Percentiles rank a stretch among this genome's conserved stretches.
phyloP scores from a whole-genome alignment of 2,113 vertebrate species.

The Orientallactaga bullata region DNA sequence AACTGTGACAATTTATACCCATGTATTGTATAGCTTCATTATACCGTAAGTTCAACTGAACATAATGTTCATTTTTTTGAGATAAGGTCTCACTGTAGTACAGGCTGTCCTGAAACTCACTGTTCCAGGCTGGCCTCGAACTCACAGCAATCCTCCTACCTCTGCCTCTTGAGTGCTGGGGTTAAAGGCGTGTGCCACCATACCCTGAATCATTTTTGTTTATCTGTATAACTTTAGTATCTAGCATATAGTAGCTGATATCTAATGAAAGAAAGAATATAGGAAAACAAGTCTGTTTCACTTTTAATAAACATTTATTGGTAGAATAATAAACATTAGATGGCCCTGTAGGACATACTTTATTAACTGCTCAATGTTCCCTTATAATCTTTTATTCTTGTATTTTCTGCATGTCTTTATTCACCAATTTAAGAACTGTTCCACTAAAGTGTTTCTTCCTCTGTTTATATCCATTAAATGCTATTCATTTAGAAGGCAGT shows the following conservation, averaged over 20 bases:
- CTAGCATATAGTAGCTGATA: slow-evolving; percentile 10
- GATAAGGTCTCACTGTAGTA: no score
- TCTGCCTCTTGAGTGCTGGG: no score
- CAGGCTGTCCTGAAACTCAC: no score
- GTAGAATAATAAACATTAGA: slow-evolving; percentile 57
- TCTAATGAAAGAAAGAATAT: slow-evolving; percentile 41
- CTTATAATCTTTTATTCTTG: slow-evolving; percentile 15
- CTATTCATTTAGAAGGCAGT: slow-evolving; percentile 38
- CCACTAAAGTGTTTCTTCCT: slow-evolving; percentile 37
- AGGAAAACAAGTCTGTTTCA: slow-evolving; percentile 19
- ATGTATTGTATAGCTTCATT: background rate
- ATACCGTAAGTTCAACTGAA: background rate
- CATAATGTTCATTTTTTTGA: background rate
- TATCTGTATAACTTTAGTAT: background rate
- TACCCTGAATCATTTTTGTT: slow-evolving; percentile 44
- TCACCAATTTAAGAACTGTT: slow-evolving; percentile 52
- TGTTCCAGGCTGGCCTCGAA: no score
- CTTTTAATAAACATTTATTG: slow-evolving; percentile 53
- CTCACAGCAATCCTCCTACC: no score
- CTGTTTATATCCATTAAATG: slow-evolving; percentile 57
- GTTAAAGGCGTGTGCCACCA: no score
- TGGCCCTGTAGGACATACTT: background rate
- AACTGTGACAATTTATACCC: slow-evolving; percentile 26
- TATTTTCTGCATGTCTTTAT: slow-evolving; percentile 48
- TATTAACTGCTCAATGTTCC: slow-evolving; percentile 43